A percentile compares a stretch with the other conserved stretches of the same genome.
Conservation (phyloP, 2,888 invertebrate genomes). For the Catocala sponsa region DNA sequence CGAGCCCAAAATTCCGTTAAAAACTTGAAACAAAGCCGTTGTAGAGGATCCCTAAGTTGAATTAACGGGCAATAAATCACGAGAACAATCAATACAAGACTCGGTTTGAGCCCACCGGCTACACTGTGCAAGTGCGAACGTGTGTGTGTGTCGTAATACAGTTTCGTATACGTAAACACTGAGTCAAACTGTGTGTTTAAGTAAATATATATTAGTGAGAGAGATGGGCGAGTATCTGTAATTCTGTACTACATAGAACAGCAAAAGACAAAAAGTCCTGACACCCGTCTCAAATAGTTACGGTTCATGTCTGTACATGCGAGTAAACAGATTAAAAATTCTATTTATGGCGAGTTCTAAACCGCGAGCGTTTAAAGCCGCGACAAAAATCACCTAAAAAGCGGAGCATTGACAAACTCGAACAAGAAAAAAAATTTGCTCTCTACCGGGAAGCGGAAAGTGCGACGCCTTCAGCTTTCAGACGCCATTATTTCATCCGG, state of each 20-base stretch:
- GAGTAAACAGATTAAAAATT: conserved; percentile 58
- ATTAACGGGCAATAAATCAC: conserved; percentile 64
- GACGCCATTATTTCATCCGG: conserved; percentile 76
- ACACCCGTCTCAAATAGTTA: conserved; percentile 4
- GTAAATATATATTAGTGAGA: not conserved
- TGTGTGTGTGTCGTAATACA: not conserved
- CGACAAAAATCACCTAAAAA: conserved; percentile 62
- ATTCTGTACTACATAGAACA: conserved; percentile 6
- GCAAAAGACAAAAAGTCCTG: conserved; percentile 8
- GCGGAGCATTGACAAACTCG: conserved; percentile 62
- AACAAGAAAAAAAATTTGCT: conserved; percentile 64
- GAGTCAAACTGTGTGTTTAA: too few relatives aligned
- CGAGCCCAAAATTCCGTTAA: conserved; percentile 50
- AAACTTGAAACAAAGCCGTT: conserved; percentile 60
- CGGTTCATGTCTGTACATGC: conserved; percentile 7
- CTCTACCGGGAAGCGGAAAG: conserved; percentile 71
- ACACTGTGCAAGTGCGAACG: not conserved
- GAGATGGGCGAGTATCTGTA: not conserved
- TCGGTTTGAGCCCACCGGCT: conserved; percentile 26
- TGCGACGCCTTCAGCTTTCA: conserved; percentile 76
- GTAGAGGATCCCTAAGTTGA: conserved; percentile 47
- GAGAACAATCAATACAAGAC: conserved; percentile 60
- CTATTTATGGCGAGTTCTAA: conserved; percentile 57
- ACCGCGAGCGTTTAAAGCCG: conserved; percentile 56
- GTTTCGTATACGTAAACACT: too few relatives aligned